These are phyloP conservation scores for Thripadectes ignobilis DNA, from an alignment of 2,797 vertebrate genomes.

Conservation along the genomic window DNA sequence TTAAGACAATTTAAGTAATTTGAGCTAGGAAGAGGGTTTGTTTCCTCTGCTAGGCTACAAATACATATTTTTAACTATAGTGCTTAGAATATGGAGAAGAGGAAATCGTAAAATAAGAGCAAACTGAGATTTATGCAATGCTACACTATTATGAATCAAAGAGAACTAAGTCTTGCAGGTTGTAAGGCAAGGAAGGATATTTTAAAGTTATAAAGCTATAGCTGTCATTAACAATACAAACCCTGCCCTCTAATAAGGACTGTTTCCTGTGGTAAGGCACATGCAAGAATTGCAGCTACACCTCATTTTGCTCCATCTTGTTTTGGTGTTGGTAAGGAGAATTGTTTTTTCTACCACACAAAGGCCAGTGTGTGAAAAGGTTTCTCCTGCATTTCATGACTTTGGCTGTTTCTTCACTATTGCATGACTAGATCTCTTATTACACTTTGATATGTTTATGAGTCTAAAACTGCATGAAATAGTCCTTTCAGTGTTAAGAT, in stretches of 20 bases:
- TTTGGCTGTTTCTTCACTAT: not conserved
- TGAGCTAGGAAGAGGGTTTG: not conserved
- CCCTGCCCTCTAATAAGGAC: not conserved
- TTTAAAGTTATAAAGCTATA: not conserved
- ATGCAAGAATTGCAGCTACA: not conserved
- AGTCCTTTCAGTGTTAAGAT: not conserved
- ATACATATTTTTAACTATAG: not conserved
- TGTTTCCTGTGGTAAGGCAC: accelerated
- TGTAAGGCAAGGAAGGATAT: not conserved
- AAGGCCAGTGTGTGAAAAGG: not conserved
- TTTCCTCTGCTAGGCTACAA: conserved; percentile 4
- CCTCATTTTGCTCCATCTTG: not conserved
- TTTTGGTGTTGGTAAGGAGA: not conserved
- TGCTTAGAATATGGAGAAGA: not conserved
- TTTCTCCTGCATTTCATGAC: not conserved
- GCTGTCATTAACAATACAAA: not conserved
- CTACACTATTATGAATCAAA: not conserved
- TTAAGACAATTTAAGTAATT: conserved; percentile 16
- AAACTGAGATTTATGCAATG: not conserved
- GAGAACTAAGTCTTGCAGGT: not conserved
- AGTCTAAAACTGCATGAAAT: not conserved
- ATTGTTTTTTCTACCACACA: not conserved
- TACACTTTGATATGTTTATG: not conserved
- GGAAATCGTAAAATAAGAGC: not conserved
- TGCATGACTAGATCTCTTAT: not conserved